Evolutionary conservation across 2,797 vertebrate genomes (phyloP), one percentile per base, ranked within the genome.

Genomic region (Pyrocephalus nanus): DNA sequence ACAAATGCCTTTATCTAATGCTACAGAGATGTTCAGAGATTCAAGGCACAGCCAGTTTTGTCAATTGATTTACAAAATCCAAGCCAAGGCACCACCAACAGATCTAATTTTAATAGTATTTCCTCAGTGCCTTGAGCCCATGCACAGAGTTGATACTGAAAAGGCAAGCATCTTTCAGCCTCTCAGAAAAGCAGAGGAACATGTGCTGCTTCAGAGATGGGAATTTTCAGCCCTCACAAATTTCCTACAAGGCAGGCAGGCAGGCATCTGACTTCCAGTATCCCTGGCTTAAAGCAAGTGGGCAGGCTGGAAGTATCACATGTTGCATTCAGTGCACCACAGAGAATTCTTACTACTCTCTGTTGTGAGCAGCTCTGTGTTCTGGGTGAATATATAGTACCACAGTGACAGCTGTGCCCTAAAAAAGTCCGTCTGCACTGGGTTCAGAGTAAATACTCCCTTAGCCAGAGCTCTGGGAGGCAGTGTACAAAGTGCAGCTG

Each of bases 351-450:
- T 86, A 90, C 60, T 78, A 78, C 23, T 0, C 58, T 93, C 32
- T 88, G 67, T 32, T 79, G 88, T 57, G 81, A 96, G 51, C 10
- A 2, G 70, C 89, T 72, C 70, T 21, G 26, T 70, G 30, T 20
- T 4, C 26, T 12, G 61, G 25, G 72, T 77, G 72, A 85, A 89
- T 71, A 92, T 85, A 91, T 71, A 95, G 88, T 9, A 85, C 19
- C 26, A 67, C 38, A 77, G 88, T 42, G 57, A 94, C 93, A 95
- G 95, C 91, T 96, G 95, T 47, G 42, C 71, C 70, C 83, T 85
- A 85, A 79, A 88, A 87, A 64, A 42, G 18, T 64, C 82, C 6
- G 3, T 15, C 88, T 79, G 80, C 71, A 6, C 50, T 0, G 36
- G n/a, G 47, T 43, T 86, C 70, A 32, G 40, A 70, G 83, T 42